A percentile compares a stretch with the other conserved stretches of the same genome.
Conservation (phyloP, 2,888 invertebrate species). For the Campoletis raptor region DNA sequence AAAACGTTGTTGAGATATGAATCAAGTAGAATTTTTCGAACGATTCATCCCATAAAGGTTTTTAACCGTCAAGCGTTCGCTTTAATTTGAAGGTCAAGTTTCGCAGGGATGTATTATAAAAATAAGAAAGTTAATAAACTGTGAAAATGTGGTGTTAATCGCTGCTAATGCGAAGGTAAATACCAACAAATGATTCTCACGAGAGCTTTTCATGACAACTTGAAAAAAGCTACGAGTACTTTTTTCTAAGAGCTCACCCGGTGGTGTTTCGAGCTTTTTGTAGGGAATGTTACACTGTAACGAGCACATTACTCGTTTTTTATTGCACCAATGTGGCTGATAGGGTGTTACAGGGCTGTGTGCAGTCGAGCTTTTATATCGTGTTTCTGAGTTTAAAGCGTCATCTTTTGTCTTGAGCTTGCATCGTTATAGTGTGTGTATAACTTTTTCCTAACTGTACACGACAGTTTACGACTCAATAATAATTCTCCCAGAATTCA, state of each 20-base stretch:
- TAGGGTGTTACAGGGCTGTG: background rate
- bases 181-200: background rate
- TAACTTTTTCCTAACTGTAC: background rate
- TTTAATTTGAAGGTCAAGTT: background rate
- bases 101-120: background rate
- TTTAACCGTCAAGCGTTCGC: background rate
- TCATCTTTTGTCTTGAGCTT: constrained; percentile 4
- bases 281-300: background rate
- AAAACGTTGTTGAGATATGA: background rate
- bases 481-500: background rate
- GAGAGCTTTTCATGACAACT: background rate
- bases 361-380: background rate
- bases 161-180: background rate
- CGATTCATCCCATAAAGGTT: background rate
- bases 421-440: background rate
- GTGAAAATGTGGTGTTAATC: background rate
- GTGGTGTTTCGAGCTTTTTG: background rate
- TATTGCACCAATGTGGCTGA: constrained; percentile 3
- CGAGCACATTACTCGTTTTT: background rate
- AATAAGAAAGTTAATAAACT: background rate
- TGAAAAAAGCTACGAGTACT: background rate
- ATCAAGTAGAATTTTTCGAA: too few relatives aligned
- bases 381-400: constrained; percentile 1
- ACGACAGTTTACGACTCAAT: constrained; percentile 1
- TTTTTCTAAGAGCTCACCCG: background rate